Percentiles rank a stretch among this genome's conserved stretches.
These are phyloP conservation scores for Coecobrya sp. DNA, from an alignment of 2,888 invertebrate genomes.

Conservation along the genomic window DNA sequence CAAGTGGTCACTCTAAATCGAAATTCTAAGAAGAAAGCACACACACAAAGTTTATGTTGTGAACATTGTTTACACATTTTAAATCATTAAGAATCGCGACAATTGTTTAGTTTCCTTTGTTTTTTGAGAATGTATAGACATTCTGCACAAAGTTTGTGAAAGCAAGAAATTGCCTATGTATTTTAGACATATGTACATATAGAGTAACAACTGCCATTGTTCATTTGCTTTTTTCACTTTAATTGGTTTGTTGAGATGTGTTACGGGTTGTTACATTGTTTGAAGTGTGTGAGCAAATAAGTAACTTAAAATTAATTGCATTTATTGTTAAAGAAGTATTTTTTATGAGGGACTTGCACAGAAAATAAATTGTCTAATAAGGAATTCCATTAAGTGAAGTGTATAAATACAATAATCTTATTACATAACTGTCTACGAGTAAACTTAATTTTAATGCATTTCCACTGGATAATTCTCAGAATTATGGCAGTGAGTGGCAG, in stretches of 20 bases:
- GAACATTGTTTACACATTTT: no score
- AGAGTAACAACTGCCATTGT: not conserved
- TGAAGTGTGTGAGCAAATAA: not conserved
- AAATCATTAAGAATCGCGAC: not conserved
- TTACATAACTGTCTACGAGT: no score
- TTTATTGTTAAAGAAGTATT: not conserved
- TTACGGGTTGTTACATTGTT: not conserved
- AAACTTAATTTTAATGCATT: no score
- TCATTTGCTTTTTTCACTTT: not conserved
- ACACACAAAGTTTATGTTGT: not conserved
- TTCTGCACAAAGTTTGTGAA: not conserved
- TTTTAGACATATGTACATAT: no score
- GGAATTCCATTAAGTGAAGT: no score
- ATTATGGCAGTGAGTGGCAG: no score
- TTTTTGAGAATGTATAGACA: not conserved
- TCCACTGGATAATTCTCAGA: no score
- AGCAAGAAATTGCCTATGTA: not conserved
- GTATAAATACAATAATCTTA: no score
- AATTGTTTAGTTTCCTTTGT: not conserved
- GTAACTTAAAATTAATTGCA: slow-evolving; percentile 35
- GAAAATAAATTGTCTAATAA: no score
- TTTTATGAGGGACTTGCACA: no score
- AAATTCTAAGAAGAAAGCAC: not conserved
- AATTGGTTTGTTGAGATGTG: not conserved
- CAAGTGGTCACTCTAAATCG: not conserved